Conservation (phyloP, 2,888 invertebrate species). For the Priapulus caudatus region DNA sequence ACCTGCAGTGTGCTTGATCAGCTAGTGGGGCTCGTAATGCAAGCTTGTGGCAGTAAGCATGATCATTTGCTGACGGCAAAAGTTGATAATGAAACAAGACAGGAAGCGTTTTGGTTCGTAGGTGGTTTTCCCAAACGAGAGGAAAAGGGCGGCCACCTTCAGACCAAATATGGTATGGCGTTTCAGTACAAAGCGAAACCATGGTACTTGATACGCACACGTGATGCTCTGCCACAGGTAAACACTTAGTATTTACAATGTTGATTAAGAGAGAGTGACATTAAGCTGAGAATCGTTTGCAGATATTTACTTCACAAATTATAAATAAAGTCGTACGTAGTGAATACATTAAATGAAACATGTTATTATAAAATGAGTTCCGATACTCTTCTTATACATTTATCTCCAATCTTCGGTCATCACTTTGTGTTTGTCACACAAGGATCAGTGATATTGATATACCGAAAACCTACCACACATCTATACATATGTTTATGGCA, state of each 20-base stretch:
- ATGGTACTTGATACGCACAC: slow-evolving; percentile 54
- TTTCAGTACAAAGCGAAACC: slow-evolving; percentile 61
- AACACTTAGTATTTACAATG: slow-evolving; percentile 9
- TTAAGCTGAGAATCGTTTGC: too few species aligned
- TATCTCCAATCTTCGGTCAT: too few species aligned
- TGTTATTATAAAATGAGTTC: too few species aligned
- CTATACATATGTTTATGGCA: too few species aligned
- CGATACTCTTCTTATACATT: too few species aligned
- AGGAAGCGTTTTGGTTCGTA: slow-evolving; percentile 74
- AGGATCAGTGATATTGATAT: too few species aligned
- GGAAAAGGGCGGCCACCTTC: slow-evolving; percentile 29
- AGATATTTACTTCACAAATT: too few species aligned
- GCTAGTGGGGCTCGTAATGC: not conserved
- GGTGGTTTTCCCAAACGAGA: slow-evolving; percentile 55
- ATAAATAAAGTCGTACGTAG: too few species aligned
- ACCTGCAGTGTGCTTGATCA: not conserved
- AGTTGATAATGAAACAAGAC: slow-evolving; percentile 61
- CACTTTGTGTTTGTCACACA: too few species aligned
- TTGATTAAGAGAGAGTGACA: too few species aligned
- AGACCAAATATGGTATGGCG: slow-evolving; percentile 40
- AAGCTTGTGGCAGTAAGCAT: not conserved
- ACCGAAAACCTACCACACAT: too few species aligned
- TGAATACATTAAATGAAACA: too few species aligned
- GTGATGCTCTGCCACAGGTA: slow-evolving; percentile 52
- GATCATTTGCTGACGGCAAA: slow-evolving; percentile 31